phyloP scores from a whole-genome alignment of 2,113 vertebrate genomes.

The Silurus asotus region DNA sequence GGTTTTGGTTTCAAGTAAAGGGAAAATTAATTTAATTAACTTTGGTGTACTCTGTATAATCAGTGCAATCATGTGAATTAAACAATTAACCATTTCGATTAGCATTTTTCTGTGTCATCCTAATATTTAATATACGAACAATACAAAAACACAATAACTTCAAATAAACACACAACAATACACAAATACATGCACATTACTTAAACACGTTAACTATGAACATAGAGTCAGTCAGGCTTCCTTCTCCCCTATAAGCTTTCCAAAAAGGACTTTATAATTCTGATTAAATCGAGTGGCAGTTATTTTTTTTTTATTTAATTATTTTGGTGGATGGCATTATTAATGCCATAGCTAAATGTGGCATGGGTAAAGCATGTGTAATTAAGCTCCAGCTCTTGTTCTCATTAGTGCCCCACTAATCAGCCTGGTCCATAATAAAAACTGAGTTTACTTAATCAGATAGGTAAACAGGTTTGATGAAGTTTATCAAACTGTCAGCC shows the following conservation, averaged over 20 bases:
- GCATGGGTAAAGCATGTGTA: conserved; percentile 48
- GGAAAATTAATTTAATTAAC: no score
- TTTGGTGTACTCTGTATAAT: no score
- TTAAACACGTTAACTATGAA: conserved; percentile 15
- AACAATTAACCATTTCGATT: neutral
- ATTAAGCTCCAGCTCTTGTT: conserved; percentile 55
- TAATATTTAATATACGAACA: neutral
- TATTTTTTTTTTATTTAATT: conserved; percentile 47
- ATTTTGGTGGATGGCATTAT: conserved; percentile 40
- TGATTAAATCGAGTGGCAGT: conserved; percentile 46
- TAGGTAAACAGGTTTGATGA: conserved; percentile 46
- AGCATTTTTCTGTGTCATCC: neutral
- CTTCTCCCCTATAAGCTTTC: neutral
- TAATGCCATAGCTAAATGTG: conserved; percentile 47
- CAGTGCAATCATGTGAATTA: neutral
- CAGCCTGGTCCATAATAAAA: conserved; percentile 70
- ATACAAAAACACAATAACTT: no score
- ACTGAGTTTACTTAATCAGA: conserved; percentile 70
- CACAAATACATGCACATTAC: neutral
- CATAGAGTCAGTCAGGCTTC: conserved; percentile 11
- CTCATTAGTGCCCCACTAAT: conserved; percentile 72
- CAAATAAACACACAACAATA: conserved; percentile 7
- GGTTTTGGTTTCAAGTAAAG: no score
- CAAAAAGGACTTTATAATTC: conserved; percentile 40
- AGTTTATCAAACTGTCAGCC: conserved; percentile 69